Evolutionary conservation across 2,888 invertebrate species (phyloP).

Genomic region (Peribatodes rhomboidaria): DNA sequence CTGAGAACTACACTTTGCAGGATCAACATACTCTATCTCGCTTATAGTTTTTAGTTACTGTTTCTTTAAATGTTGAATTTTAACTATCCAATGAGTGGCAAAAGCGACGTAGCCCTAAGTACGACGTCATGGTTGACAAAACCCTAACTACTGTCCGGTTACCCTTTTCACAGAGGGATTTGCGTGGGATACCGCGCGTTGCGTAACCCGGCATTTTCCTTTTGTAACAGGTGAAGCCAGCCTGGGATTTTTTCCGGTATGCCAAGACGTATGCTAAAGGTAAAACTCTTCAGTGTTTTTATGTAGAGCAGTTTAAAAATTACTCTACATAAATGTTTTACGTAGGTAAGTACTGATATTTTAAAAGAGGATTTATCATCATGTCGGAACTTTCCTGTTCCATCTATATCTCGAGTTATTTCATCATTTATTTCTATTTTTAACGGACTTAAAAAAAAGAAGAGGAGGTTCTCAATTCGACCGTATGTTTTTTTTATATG

Average conservation of each 20-base stretch:
- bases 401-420: too few species aligned
- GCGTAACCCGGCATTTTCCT: constrained; percentile 24
- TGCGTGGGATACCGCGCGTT: constrained; percentile 36
- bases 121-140: constrained; percentile 39
- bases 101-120: constrained; percentile 10
- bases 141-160: constrained; percentile 35
- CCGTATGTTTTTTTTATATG: too few species aligned
- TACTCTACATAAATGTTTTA: too few species aligned
- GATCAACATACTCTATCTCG: too few species aligned
- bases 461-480: too few species aligned
- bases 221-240: not conserved
- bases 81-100: not conserved
- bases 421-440: too few species aligned
- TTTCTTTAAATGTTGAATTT: not conserved
- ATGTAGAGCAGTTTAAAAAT: not conserved
- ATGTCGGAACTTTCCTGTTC: too few species aligned
- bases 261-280: not conserved
- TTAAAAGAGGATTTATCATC: too few species aligned
- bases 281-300: not conserved
- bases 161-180: constrained; percentile 38
- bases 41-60: not conserved
- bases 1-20: too few species aligned
- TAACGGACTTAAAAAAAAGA: too few species aligned
- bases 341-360: too few species aligned
- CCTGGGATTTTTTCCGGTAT: constrained; percentile 7